Evolutionary conservation across 2,797 vertebrate genomes (phyloP).

Genomic region (Spea hammondii): DNA sequence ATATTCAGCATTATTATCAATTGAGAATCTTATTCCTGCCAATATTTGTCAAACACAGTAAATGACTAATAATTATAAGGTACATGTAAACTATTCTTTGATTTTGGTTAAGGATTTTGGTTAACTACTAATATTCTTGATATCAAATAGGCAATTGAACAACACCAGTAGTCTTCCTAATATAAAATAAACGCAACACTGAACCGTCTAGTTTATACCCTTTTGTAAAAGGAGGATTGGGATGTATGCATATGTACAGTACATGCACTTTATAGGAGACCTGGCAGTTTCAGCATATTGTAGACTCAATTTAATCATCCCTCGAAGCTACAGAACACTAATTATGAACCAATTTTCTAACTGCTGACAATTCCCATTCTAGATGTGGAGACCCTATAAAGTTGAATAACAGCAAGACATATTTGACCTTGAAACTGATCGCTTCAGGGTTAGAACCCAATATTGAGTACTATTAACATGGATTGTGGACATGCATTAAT

Average conservation of each 20-base stretch:
- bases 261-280: conserved; percentile 26
- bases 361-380: conserved; percentile 34
- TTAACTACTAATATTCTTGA: background rate
- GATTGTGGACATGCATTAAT: conserved; percentile 4
- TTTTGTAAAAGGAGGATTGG: background rate
- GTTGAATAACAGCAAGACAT: conserved; percentile 38
- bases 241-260: background rate
- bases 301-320: conserved; percentile 39
- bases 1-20: too few species aligned
- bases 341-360: conserved; percentile 47
- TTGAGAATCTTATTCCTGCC: too few species aligned
- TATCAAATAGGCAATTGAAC: background rate
- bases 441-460: conserved; percentile 32
- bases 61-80: too few species aligned
- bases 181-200: background rate
- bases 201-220: background rate
- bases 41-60: too few species aligned
- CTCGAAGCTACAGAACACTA: conserved; percentile 21
- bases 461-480: conserved; percentile 13
- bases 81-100: too few species aligned
- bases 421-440: conserved; percentile 44
- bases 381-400: conserved; percentile 10
- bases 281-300: conserved; percentile 41
- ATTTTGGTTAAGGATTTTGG: too few species aligned
- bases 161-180: background rate